Evolutionary conservation across 2,797 vertebrate species (phyloP).

Genomic region (Anabacerthia variegaticeps): DNA sequence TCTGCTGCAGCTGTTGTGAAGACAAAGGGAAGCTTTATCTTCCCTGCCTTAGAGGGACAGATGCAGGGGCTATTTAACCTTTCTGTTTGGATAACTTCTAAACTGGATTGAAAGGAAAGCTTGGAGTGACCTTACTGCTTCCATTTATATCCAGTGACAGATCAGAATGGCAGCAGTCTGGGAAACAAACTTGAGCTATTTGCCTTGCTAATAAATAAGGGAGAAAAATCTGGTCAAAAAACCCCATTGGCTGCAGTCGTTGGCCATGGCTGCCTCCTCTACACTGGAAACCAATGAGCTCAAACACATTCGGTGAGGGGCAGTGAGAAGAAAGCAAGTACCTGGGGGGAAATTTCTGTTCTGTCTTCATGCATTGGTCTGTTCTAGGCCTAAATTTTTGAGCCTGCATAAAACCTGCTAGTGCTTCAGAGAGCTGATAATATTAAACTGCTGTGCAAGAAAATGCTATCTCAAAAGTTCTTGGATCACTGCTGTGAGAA

Average conservation of each 20-base stretch:
- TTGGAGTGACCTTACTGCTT: slow-evolving; percentile 4
- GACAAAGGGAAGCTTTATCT: slow-evolving; percentile 26
- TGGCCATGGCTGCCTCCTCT: neutral
- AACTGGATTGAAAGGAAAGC: slow-evolving; percentile 13
- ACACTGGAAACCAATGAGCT: neutral
- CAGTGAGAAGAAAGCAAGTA: neutral
- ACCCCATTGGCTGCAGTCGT: neutral
- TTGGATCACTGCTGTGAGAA: neutral
- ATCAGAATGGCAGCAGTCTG: neutral
- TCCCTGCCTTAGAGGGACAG: neutral
- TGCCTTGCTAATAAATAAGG: slow-evolving; percentile 7
- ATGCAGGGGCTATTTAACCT: neutral
- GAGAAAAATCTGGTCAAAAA: neutral
- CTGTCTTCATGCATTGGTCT: fast-evolving
- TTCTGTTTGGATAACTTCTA: slow-evolving; percentile 31
- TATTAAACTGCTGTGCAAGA: neutral
- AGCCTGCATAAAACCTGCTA: neutral
- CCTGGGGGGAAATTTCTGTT: neutral
- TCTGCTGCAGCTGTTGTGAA: slow-evolving; percentile 11
- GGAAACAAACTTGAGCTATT: neutral
- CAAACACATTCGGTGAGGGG: neutral
- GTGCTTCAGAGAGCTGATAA: neutral
- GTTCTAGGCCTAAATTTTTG: neutral
- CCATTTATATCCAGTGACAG: slow-evolving; percentile 43
- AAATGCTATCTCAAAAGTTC: neutral